phyloP scores from a whole-genome alignment of 1,140 invertebrate genomes.

The Neodiprion pinetum region DNA sequence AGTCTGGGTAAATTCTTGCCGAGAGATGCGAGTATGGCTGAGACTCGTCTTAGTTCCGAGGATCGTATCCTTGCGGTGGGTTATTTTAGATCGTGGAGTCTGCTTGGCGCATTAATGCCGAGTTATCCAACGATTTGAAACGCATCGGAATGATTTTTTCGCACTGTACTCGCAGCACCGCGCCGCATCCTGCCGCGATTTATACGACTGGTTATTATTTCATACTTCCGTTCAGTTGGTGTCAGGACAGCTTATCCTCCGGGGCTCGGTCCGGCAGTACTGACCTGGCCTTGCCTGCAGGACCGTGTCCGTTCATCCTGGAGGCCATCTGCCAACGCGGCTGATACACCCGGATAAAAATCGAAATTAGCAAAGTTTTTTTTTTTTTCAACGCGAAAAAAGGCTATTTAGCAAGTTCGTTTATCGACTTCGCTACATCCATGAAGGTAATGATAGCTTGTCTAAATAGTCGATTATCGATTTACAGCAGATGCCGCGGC shows the following conservation, averaged over 20 bases:
- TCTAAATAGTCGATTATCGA: no score
- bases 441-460: no score
- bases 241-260: slow-evolving; percentile 41
- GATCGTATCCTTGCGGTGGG: neutral
- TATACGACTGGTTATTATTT: slow-evolving; percentile 49
- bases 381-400: no score
- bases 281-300: no score
- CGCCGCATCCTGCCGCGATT: slow-evolving; percentile 36
- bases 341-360: neutral
- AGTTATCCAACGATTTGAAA: slow-evolving; percentile 50
- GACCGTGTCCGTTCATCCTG: neutral
- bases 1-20: no score
- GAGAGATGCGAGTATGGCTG: no score
- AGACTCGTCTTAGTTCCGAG: no score
- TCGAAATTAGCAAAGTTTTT: no score
- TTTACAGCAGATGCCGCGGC: no score
- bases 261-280: slow-evolving; percentile 4
- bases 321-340: neutral
- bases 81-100: slow-evolving; percentile 33
- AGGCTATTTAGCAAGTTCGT: no score
- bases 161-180: slow-evolving; percentile 22
- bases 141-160: slow-evolving; percentile 47
- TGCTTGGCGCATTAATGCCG: slow-evolving; percentile 45
- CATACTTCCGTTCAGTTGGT: slow-evolving; percentile 41
- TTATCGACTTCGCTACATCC: no score